Conservation (phyloP, 1,140 invertebrate genomes). For the Anadara kagoshimensis region DNA sequence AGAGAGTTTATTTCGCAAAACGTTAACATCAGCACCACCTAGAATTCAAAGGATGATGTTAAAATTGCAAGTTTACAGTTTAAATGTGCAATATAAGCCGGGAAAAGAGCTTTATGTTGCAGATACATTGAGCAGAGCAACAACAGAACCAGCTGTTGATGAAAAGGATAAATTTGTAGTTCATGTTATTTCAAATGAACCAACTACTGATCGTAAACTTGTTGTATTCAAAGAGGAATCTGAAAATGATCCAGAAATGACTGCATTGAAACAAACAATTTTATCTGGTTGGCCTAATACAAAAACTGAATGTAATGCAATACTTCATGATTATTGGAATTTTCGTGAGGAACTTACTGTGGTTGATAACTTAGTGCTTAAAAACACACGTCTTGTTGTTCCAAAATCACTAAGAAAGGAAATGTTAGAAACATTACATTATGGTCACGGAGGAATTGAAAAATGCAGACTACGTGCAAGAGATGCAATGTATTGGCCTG, state of each 20-base stretch:
- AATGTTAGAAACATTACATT: conserved; percentile 23
- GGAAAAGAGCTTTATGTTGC: conserved; percentile 70
- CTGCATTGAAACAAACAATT: conserved; percentile 18
- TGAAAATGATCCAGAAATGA: not conserved
- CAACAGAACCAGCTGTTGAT: not conserved
- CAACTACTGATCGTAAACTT: conserved; percentile 4
- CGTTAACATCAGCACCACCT: not conserved
- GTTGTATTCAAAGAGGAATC: not conserved
- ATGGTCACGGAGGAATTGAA: conserved; percentile 23
- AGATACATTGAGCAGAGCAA: conserved; percentile 56
- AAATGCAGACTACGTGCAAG: conserved; percentile 31
- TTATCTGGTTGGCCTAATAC: conserved; percentile 27
- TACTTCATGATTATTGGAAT: conserved; percentile 18
- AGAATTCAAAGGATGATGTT: conserved; percentile 66
- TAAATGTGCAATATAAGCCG: conserved; percentile 64
- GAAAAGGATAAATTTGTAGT: conserved; percentile 1
- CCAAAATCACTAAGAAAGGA: conserved; percentile 6
- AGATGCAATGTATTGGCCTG: conserved; percentile 48
- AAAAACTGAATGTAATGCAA: not conserved
- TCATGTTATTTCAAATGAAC: not conserved
- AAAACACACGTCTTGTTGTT: conserved; percentile 25
- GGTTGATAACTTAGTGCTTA: conserved; percentile 32
- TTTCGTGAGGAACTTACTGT: conserved; percentile 34
- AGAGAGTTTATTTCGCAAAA: conserved; percentile 17
- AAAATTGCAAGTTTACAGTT: conserved; percentile 69